Conservation (phyloP, 2,888 invertebrate genomes). For the Drosophila vallismaia region DNA sequence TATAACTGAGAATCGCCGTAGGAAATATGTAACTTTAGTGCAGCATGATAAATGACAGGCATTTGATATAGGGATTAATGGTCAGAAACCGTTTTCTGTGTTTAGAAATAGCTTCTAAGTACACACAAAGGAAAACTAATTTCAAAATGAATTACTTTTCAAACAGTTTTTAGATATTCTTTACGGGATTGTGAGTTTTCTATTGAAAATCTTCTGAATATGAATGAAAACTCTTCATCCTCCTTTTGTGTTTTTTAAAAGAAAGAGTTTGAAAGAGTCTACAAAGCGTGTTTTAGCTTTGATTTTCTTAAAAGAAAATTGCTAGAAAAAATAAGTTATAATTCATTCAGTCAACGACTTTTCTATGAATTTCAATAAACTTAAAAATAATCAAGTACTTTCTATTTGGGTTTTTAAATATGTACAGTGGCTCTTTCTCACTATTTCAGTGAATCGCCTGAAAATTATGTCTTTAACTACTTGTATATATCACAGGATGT, state of each 20-base stretch:
- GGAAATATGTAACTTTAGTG: constrained; percentile 23
- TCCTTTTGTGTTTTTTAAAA: no score
- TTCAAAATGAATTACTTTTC: background rate
- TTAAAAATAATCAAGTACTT: background rate
- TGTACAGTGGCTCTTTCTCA: background rate
- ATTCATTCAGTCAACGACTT: no score
- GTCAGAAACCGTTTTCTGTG: constrained; percentile 30
- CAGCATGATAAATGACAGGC: constrained; percentile 34
- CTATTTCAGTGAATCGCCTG: background rate
- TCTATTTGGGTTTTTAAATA: background rate
- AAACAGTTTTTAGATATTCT: no score
- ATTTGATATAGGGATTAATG: constrained; percentile 43
- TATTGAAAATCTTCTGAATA: no score
- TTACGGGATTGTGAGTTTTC: no score
- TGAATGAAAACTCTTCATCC: no score
- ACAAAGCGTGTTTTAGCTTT: no score
- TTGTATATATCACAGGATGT: constrained; percentile 17
- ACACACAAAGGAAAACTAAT: background rate
- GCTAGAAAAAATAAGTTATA: no score
- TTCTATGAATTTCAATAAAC: no score
- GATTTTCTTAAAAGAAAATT: no score
- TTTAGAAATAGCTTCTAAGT: background rate
- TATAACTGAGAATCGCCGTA: constrained; percentile 26
- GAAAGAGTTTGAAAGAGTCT: no score
- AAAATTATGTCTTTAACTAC: constrained; percentile 9